A percentile compares a stretch with the other conserved stretches of the same genome.
Evolutionary conservation across 1,140 invertebrate genomes (phyloP).

Genomic region (Paracyclopina nana): DNA sequence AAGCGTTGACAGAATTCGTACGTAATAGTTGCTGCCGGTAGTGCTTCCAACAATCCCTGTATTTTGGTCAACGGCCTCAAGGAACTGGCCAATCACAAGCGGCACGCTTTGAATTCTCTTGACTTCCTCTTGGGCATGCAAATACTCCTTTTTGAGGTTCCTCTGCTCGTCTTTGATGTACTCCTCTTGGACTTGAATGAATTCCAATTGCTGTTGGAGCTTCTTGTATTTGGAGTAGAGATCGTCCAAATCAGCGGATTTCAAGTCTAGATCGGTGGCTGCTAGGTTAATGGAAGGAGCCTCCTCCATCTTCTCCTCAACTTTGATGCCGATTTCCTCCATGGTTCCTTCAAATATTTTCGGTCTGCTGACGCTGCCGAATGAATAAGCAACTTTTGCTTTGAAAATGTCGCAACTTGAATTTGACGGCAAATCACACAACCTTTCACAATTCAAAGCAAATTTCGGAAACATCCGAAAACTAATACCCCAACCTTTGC

Average conservation of each 20-base stretch:
- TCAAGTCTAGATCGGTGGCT: too few species aligned
- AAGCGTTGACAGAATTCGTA: conserved; percentile 59
- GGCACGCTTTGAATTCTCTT: conserved; percentile 94
- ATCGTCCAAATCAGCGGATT: conserved; percentile 72
- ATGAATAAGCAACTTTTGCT: neutral
- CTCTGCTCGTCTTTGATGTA: conserved; percentile 97
- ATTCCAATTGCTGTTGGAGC: conserved; percentile 83
- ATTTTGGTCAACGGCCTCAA: conserved; percentile 94
- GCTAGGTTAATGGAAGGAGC: too few species aligned
- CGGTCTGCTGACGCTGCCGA: neutral
- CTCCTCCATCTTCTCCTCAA: too few species aligned
- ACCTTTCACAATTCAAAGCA: too few species aligned
- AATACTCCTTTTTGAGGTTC: conserved; percentile 89
- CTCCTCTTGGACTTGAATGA: conserved; percentile 89
- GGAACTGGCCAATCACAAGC: conserved; percentile 88
- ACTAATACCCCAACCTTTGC: too few species aligned
- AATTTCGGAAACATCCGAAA: too few species aligned
- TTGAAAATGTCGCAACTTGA: too few species aligned
- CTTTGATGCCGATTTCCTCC: too few species aligned
- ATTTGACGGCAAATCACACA: too few species aligned
- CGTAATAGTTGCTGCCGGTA: conserved; percentile 90
- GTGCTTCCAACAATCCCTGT: conserved; percentile 77
- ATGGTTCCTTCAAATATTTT: too few species aligned
- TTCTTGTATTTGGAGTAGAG: conserved; percentile 91
- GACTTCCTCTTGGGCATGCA: conserved; percentile 76